Evolutionary conservation across 2,888 invertebrate species (phyloP).

Genomic region (Campoplex capitator): DNA sequence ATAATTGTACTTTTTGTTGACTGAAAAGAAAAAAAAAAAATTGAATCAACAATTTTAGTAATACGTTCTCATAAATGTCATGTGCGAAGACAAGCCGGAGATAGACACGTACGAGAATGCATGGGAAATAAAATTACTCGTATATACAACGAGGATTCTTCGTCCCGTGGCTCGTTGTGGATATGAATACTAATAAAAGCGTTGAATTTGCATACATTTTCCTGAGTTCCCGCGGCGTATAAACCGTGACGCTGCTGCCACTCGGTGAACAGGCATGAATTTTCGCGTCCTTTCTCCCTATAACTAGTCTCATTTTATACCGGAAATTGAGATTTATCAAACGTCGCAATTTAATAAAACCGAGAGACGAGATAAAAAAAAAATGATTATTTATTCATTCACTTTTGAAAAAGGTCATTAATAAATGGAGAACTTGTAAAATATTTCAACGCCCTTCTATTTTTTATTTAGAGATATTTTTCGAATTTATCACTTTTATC

Average conservation of each 20-base stretch:
- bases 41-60: not conserved
- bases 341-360: slow-evolving; percentile 22
- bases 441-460: not conserved
- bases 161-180: slow-evolving; percentile 37
- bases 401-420: not conserved
- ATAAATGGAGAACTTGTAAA: not conserved
- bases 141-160: slow-evolving; percentile 37
- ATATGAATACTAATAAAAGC: slow-evolving; percentile 72
- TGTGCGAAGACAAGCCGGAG: not conserved
- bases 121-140: slow-evolving; percentile 20
- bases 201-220: slow-evolving; percentile 70
- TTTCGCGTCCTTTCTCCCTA: slow-evolving; percentile 38
- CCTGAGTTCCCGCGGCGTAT: slow-evolving; percentile 27
- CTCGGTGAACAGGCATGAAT: slow-evolving; percentile 45
- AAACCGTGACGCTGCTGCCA: slow-evolving; percentile 43
- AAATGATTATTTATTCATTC: slow-evolving; percentile 25
- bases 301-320: slow-evolving; percentile 16
- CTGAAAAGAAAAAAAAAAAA: not conserved
- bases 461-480: not conserved
- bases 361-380: slow-evolving; percentile 7
- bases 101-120: slow-evolving; percentile 10
- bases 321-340: slow-evolving; percentile 57
- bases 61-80: not conserved
- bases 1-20: not conserved
- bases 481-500: no score